A percentile compares a stretch with the other conserved stretches of the same genome.
Conservation (phyloP, 1,140 invertebrate genomes). For the Drosophila ananassae region DNA sequence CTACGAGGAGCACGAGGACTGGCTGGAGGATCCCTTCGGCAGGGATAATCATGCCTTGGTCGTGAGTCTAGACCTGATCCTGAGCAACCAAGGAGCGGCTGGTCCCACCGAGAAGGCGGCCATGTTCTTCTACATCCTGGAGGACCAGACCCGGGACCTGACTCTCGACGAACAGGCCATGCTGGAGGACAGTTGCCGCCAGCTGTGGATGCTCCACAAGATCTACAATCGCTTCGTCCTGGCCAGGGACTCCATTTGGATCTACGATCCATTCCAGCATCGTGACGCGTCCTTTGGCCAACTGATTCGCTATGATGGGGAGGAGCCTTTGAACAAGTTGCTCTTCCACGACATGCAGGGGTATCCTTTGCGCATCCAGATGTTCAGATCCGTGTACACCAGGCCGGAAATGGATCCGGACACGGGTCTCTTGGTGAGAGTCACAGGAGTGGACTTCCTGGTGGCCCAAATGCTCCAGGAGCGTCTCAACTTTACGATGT, state of each 20-base stretch:
- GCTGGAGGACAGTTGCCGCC: constrained; percentile 48
- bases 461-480: constrained; percentile 59
- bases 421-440: constrained; percentile 35
- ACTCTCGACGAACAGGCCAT: constrained; percentile 4
- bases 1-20: constrained; percentile 30
- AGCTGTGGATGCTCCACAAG: constrained; percentile 46
- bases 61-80: constrained; percentile 30
- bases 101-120: constrained; percentile 18
- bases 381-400: constrained; percentile 73
- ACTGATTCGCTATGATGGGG: constrained; percentile 44
- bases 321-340: constrained; percentile 24
- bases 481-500: constrained; percentile 71
- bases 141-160: constrained; percentile 27
- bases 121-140: constrained; percentile 53
- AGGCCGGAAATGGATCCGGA: constrained; percentile 35
- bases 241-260: constrained; percentile 38
- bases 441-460: constrained; percentile 66
- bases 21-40: constrained; percentile 8
- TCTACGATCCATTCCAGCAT: constrained; percentile 61
- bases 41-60: constrained; percentile 41
- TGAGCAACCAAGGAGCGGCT: constrained; percentile 24
- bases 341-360: constrained; percentile 65
- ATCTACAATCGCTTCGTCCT: constrained; percentile 62
- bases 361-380: constrained; percentile 72
- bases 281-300: constrained; percentile 39